Percentiles rank a stretch among this genome's conserved stretches.
Conservation (phyloP, 64 coral and sea anemone genomes). For the Pocillopora verrucosa region DNA sequence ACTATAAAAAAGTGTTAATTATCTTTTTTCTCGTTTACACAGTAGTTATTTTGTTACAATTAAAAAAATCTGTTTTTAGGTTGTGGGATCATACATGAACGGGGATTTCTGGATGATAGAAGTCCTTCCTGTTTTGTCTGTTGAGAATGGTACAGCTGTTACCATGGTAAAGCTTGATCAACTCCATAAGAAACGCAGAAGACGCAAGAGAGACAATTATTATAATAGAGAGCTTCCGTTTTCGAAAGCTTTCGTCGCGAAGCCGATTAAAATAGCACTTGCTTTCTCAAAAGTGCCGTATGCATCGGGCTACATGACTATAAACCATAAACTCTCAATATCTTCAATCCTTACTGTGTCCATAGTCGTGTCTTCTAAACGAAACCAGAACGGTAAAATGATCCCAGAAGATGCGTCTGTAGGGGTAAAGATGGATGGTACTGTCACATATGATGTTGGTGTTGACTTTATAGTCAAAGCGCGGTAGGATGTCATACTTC, state of each 20-base stretch:
- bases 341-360: background rate
- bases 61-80: too few relatives aligned
- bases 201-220: slow-evolving; percentile 55
- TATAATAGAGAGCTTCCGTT: too few relatives aligned
- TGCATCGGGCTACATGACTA: slow-evolving; percentile 1
- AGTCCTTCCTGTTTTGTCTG: slow-evolving; percentile 53
- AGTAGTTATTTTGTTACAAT: too few relatives aligned
- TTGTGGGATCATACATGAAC: slow-evolving; percentile 22
- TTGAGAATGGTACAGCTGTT: slow-evolving; percentile 62
- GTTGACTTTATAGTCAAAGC: background rate
- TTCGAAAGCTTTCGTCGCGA: too few relatives aligned
- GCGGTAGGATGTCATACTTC: too few relatives aligned
- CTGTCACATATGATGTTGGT: background rate
- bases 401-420: background rate
- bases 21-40: too few relatives aligned
- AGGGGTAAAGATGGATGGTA: slow-evolving; percentile 20
- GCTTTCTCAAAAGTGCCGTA: too few relatives aligned
- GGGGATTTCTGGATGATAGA: slow-evolving; percentile 65
- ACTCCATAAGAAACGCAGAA: slow-evolving; percentile 39
- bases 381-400: slow-evolving; percentile 1
- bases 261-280: too few relatives aligned
- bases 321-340: background rate
- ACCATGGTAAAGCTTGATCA: slow-evolving; percentile 29
- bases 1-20: too few relatives aligned
- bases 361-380: background rate